These are phyloP conservation scores for Litoditis marina DNA, from an alignment of 2,888 invertebrate genomes.

Conservation along the genomic window DNA sequence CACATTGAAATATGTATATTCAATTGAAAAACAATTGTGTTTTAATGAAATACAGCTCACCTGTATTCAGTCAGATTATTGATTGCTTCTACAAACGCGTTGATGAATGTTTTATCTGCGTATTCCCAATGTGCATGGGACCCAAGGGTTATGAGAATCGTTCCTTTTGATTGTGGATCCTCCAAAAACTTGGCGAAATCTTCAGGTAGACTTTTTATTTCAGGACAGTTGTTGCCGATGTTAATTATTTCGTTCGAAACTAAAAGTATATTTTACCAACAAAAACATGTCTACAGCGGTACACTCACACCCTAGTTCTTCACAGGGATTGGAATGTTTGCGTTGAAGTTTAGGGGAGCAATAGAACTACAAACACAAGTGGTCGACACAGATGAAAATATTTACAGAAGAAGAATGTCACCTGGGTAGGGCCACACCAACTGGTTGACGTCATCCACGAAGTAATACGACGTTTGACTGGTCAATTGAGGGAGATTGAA, in stretches of 20 bases:
- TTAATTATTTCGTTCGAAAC: conserved; percentile 17
- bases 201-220: conserved; percentile 1
- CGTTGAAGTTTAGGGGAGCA: too few relatives aligned
- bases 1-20: too few relatives aligned
- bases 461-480: conserved; percentile 14
- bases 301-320: too few relatives aligned
- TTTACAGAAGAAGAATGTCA: too few relatives aligned
- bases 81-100: conserved; percentile 18
- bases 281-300: too few relatives aligned
- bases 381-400: too few relatives aligned
- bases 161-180: conserved; percentile 28
- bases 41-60: too few relatives aligned
- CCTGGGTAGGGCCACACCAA: conserved; percentile 20
- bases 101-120: conserved; percentile 12
- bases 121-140: conserved; percentile 23
- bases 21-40: too few relatives aligned
- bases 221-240: conserved; percentile 17
- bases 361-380: too few relatives aligned
- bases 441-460: conserved; percentile 20
- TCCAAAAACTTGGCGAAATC: conserved; percentile 18
- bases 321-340: too few relatives aligned
- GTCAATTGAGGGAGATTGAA: conserved; percentile 11
- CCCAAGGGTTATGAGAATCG: conserved; percentile 33
- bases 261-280: too few relatives aligned
- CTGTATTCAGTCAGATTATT: conserved; percentile 20